Evolutionary conservation across 23 tunicate genomes (phyloP).

Genomic region (Botrylloides violaceus): DNA sequence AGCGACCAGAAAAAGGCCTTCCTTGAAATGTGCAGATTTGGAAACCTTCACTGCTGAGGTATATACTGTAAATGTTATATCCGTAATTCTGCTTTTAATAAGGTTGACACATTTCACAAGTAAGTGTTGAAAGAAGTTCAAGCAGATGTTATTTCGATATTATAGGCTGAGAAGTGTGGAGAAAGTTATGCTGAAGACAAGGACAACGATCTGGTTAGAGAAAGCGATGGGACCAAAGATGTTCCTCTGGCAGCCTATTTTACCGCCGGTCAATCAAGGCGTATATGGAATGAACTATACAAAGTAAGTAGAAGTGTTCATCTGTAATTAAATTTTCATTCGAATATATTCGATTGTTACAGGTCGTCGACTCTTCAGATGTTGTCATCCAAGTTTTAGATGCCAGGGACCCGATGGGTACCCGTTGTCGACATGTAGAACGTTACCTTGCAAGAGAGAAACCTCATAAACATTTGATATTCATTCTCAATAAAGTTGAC

Average conservation of each 20-base stretch:
- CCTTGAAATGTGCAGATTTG: constrained; percentile 39
- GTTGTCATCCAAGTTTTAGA: constrained; percentile 91
- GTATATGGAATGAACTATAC: constrained; percentile 93
- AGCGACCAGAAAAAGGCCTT: constrained; percentile 69
- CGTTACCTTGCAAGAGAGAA: constrained; percentile 80
- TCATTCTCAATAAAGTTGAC: constrained; percentile 89
- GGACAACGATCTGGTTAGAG: constrained; percentile 69
- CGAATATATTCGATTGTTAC: neutral
- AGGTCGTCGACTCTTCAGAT: constrained; percentile 93
- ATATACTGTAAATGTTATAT: too few species aligned
- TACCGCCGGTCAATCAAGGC: constrained; percentile 85
- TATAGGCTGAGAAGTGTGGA: constrained; percentile 24
- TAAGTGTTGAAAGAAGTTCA: too few species aligned
- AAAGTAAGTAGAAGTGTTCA: constrained; percentile 35
- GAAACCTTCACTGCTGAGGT: constrained; percentile 15
- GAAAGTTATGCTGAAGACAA: constrained; percentile 59
- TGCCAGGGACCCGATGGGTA: constrained; percentile 94
- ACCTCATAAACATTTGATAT: constrained; percentile 93
- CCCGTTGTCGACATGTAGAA: constrained; percentile 81
- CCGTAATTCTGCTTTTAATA: too few species aligned
- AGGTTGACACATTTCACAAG: too few species aligned
- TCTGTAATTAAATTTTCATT: neutral
- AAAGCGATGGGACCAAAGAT: constrained; percentile 62
- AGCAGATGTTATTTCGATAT: too few species aligned
- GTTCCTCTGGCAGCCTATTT: constrained; percentile 38